Conservation (phyloP, 2,888 invertebrate genomes). For the Lasioglossum malachurum region DNA sequence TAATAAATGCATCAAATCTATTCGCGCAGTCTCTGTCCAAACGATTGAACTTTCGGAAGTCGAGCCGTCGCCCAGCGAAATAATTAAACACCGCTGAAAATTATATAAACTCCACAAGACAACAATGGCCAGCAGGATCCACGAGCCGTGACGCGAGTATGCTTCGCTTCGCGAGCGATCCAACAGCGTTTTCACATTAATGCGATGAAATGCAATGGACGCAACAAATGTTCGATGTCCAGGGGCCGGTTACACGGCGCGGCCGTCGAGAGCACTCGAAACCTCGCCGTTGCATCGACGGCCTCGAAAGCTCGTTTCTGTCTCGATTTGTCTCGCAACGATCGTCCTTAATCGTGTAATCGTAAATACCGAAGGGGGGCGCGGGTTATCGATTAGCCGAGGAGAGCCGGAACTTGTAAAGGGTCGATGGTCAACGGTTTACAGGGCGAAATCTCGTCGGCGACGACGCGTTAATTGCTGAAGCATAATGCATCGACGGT, state of each 20-base stretch:
- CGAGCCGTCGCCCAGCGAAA: background rate
- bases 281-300: background rate
- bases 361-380: constrained; percentile 5
- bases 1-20: background rate
- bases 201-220: background rate
- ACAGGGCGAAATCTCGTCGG: constrained; percentile 36
- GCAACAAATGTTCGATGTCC: background rate
- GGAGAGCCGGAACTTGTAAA: constrained; percentile 15
- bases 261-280: constrained; percentile 1
- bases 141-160: too few relatives aligned
- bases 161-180: background rate
- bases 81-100: background rate
- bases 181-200: background rate
- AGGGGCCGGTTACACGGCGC: background rate
- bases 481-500: constrained; percentile 46
- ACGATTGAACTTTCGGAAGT: background rate
- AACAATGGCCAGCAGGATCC: background rate
- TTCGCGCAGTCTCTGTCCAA: background rate
- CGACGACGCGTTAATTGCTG: constrained; percentile 52
- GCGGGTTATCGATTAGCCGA: constrained; percentile 45
- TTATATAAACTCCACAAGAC: background rate
- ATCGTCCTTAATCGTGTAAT: constrained; percentile 44
- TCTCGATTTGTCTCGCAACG: constrained; percentile 39
- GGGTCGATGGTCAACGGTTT: constrained; percentile 51
- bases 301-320: constrained; percentile 14